Evolutionary conservation across 2,113 vertebrate genomes (phyloP).

Genomic region (Pygathrix nemaeus): DNA sequence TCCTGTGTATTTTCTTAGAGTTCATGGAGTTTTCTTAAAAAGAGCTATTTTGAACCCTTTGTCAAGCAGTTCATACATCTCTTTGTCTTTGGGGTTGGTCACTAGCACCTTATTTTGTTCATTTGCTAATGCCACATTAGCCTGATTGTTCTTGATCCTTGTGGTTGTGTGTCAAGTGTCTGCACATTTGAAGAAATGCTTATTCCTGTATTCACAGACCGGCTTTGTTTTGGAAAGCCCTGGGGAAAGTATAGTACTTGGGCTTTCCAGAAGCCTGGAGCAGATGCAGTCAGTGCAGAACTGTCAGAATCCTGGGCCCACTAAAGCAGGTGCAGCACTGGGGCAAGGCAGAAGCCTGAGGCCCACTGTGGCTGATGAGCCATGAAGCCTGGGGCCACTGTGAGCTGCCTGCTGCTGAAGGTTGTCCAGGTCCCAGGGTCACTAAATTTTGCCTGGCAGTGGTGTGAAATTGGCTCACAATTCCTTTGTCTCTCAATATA

Average conservation of each 20-base stretch:
- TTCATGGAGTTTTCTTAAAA: not conserved
- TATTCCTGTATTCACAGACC: not conserved
- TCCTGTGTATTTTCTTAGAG: not conserved
- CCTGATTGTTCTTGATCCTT: not conserved
- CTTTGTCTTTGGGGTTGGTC: not conserved
- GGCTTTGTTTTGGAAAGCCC: not conserved
- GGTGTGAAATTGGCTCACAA: not conserved
- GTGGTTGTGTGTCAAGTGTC: not conserved
- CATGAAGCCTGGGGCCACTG: not conserved
- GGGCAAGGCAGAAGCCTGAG: not conserved
- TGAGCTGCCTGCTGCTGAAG: not conserved
- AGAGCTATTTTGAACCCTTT: not conserved
- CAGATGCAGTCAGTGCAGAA: not conserved
- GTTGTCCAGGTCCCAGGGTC: not conserved
- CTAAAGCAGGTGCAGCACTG: not conserved
- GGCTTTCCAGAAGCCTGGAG: not conserved
- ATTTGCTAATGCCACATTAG: not conserved
- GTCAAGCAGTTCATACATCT: not conserved
- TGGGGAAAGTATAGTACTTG: not conserved
- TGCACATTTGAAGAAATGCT: not conserved
- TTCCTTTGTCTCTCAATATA: not conserved
- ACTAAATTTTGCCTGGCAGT: not conserved
- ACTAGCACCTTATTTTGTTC: not conserved
- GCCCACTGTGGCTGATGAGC: not conserved
- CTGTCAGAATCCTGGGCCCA: not conserved